A percentile compares a stretch with the other conserved stretches of the same genome.
phyloP scores from a whole-genome alignment of 2,888 invertebrate genomes.

The Archips crataeganus region DNA sequence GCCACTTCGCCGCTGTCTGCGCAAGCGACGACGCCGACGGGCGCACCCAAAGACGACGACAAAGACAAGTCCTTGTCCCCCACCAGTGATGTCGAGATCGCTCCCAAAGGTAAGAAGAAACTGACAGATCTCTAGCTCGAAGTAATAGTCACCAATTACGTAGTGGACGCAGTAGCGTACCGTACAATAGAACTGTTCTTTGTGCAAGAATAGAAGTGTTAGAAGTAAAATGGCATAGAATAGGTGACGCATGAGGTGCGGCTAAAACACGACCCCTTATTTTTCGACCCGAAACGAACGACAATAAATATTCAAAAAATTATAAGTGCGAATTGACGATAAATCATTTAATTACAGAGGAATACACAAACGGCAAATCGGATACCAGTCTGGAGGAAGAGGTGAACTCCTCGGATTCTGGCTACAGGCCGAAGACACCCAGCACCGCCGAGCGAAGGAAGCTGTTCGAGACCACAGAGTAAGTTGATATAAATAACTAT shows the following conservation, averaged over 20 bases:
- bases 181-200: too few species aligned
- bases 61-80: constrained; percentile 82
- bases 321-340: too few species aligned
- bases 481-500: constrained; percentile 51
- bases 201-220: too few species aligned
- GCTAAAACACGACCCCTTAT: too few species aligned
- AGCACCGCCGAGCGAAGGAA: constrained; percentile 93
- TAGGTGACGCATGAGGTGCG: too few species aligned
- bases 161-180: too few species aligned
- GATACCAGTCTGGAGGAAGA: constrained; percentile 88
- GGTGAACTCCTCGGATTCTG: constrained; percentile 87
- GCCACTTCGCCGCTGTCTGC: constrained; percentile 68
- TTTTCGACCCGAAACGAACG: too few species aligned
- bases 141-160: too few species aligned
- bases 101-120: constrained; percentile 66
- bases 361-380: constrained; percentile 86
- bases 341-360: constrained; percentile 65
- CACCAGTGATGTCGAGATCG: constrained; percentile 79
- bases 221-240: too few species aligned
- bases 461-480: constrained; percentile 87
- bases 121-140: too few species aligned
- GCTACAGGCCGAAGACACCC: constrained; percentile 90
- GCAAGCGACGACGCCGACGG: constrained; percentile 59
- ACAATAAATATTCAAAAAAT: too few species aligned
- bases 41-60: constrained; percentile 69